These are phyloP conservation scores for Caenorhabditis sp. DNA, from an alignment of 2,888 invertebrate species.

Conservation along the genomic window DNA sequence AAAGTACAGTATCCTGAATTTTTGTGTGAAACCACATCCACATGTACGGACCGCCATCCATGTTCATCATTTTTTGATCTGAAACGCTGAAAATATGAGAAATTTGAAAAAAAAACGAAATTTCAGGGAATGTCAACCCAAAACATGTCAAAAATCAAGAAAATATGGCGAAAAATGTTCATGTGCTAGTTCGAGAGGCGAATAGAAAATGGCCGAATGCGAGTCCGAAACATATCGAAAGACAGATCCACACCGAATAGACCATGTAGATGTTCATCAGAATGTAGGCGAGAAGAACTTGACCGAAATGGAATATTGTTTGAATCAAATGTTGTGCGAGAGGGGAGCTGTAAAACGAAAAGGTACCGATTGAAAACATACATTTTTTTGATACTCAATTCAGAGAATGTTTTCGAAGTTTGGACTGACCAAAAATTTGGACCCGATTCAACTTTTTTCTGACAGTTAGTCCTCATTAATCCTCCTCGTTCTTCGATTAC, in stretches of 20 bases:
- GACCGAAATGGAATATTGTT: conserved; percentile 56
- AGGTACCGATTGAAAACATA: no score
- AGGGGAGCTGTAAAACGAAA: not conserved
- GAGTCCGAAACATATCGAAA: conserved; percentile 52
- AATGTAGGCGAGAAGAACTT: conserved; percentile 56
- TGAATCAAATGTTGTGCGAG: conserved; percentile 49
- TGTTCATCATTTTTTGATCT: conserved; percentile 5
- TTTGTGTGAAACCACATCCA: conserved; percentile 69
- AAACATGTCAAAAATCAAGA: conserved; percentile 6
- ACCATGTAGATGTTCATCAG: conserved; percentile 69
- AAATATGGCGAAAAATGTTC: not conserved
- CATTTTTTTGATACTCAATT: no score
- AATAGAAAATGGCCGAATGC: conserved; percentile 63
- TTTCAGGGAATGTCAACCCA: conserved; percentile 5
- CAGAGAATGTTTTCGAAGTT: no score
- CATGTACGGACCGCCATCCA: conserved; percentile 47
- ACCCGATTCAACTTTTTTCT: no score
- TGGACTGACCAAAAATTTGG: no score
- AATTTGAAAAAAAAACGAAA: not conserved
- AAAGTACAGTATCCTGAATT: conserved; percentile 63
- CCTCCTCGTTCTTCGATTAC: no score
- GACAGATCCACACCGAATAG: conserved; percentile 63
- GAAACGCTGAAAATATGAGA: no score
- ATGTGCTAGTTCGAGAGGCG: conserved; percentile 34
- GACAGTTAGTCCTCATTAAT: no score